A percentile compares a stretch with the other conserved stretches of the same genome.
Evolutionary conservation across 2,113 vertebrate genomes (phyloP).

Genomic region (Dasypus novemcinctus): DNA sequence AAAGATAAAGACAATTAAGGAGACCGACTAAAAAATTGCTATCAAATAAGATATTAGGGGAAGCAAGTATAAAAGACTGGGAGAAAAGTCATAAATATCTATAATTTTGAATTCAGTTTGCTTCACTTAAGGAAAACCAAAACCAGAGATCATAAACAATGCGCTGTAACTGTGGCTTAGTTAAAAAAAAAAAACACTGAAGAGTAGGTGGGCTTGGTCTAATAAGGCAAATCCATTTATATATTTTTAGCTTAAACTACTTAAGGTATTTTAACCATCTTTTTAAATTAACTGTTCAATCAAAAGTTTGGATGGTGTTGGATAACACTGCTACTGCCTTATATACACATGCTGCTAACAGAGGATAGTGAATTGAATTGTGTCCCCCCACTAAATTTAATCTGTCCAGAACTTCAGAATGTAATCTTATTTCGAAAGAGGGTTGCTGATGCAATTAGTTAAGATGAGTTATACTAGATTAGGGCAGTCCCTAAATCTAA

Average conservation of each 20-base stretch:
- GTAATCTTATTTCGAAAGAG: too few species aligned
- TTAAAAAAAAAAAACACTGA: conserved; percentile 20
- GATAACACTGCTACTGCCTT: neutral
- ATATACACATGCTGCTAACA: neutral
- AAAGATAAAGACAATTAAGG: conserved; percentile 38
- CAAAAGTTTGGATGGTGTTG: neutral
- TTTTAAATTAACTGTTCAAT: neutral
- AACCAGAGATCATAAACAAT: conserved; percentile 47
- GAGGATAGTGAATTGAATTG: too few species aligned
- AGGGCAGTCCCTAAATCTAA: too few species aligned
- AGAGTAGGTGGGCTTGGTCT: neutral
- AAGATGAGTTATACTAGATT: too few species aligned
- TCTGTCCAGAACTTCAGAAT: too few species aligned
- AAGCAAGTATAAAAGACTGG: conserved; percentile 1
- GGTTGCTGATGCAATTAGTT: too few species aligned
- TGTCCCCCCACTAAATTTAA: too few species aligned
- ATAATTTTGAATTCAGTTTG: neutral
- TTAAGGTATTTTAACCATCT: conserved; percentile 36
- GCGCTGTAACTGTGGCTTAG: neutral
- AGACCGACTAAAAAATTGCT: conserved; percentile 5
- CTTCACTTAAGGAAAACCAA: conserved; percentile 50
- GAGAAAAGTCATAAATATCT: conserved; percentile 17
- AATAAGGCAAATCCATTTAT: neutral
- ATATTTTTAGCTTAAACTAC: conserved; percentile 37
- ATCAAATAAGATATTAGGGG: neutral